Conservation (phyloP, 2,797 vertebrate species). For the Anguilla anguilla region DNA sequence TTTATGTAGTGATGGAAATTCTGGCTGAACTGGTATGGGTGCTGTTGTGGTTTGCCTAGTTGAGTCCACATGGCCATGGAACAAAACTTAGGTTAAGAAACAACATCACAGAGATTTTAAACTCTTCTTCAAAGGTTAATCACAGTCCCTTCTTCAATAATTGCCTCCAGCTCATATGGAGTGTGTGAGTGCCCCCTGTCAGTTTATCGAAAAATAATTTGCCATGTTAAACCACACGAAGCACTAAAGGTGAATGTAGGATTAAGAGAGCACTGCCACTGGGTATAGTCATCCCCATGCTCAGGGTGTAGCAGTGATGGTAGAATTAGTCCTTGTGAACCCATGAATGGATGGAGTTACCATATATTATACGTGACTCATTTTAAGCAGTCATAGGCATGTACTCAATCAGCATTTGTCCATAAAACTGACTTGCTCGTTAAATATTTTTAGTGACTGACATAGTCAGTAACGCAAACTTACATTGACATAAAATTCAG, state of each 20-base stretch:
- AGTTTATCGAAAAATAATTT: not conserved
- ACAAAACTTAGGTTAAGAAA: not conserved
- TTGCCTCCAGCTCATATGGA: not conserved
- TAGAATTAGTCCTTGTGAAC: not conserved
- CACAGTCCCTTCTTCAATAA: not conserved
- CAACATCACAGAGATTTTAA: not conserved
- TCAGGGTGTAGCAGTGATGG: not conserved
- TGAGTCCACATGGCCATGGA: not conserved
- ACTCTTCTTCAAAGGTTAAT: not conserved
- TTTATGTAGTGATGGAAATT: constrained; percentile 9
- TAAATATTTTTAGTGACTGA: not conserved
- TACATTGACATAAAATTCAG: not conserved
- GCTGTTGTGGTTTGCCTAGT: not conserved
- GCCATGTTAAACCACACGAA: not conserved
- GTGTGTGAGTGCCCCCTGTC: not conserved
- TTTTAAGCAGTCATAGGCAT: not conserved
- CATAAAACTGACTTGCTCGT: too few relatives aligned
- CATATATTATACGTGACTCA: not conserved
- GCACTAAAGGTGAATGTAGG: not conserved
- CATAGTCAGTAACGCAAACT: not conserved
- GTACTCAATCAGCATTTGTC: too few relatives aligned
- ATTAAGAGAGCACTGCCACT: not conserved
- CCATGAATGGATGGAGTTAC: not conserved
- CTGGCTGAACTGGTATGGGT: not conserved
- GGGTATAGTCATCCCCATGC: not conserved